phyloP scores from a whole-genome alignment of 2,888 invertebrate genomes.

The Caenorhabditis sinica region DNA sequence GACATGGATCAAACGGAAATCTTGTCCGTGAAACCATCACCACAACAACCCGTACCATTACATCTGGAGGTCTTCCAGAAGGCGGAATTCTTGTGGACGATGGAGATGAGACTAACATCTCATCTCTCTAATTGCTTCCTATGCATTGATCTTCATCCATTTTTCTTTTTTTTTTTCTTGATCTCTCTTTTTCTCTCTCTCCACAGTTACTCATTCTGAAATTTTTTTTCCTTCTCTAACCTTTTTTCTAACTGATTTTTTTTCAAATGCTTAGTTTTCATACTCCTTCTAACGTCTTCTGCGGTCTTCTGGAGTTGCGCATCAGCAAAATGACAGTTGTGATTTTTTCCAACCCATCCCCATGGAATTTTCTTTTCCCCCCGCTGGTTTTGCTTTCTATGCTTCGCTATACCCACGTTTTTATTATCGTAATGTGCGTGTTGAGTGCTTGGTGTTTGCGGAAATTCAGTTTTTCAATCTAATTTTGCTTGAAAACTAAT shows the following conservation, averaged over 20 bases:
- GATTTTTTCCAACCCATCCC: slow-evolving; percentile 29
- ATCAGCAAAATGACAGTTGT: slow-evolving; percentile 62
- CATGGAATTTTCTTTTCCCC: slow-evolving; percentile 13
- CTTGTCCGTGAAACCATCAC: slow-evolving; percentile 43
- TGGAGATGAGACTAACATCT: slow-evolving; percentile 60
- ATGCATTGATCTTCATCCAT: slow-evolving; percentile 36
- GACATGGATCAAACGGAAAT: slow-evolving; percentile 59
- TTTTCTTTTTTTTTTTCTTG: slow-evolving; percentile 15
- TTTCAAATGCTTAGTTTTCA: slow-evolving; percentile 18
- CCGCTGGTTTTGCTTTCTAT: slow-evolving; percentile 52
- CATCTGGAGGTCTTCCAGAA: slow-evolving; percentile 47
- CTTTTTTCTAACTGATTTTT: background rate
- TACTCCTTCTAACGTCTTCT: slow-evolving; percentile 23
- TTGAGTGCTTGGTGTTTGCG: too few relatives aligned
- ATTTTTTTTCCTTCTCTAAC: background rate
- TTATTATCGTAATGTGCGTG: background rate
- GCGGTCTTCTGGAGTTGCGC: slow-evolving; percentile 50
- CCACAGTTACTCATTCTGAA: background rate
- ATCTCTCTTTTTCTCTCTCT: slow-evolving; percentile 24
- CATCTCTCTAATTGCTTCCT: slow-evolving; percentile 47
- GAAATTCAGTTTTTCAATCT: too few relatives aligned
- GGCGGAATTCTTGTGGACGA: slow-evolving; percentile 65
- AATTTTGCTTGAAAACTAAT: too few relatives aligned
- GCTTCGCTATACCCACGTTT: slow-evolving; percentile 31
- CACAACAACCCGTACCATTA: slow-evolving; percentile 42